These are phyloP conservation scores for Henricia sp. DNA, from an alignment of 53 echinoderm and acorn worm genomes.

Conservation along the genomic window DNA sequence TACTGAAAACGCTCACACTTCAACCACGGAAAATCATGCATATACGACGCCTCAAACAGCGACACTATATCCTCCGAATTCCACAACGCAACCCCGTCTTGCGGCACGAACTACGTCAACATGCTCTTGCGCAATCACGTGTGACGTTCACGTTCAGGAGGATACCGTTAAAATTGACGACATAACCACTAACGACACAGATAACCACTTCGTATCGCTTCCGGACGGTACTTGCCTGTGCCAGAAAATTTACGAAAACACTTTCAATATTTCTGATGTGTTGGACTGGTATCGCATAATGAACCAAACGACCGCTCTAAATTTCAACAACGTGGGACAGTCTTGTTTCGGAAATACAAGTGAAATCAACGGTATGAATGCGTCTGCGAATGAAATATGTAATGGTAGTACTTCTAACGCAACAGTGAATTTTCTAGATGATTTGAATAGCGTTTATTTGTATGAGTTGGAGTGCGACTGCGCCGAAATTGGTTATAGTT, in stretches of 20 bases:
- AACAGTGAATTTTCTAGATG: constrained; percentile 9
- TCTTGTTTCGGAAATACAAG: neutral
- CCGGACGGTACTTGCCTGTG: constrained; percentile 41
- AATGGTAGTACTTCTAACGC: neutral
- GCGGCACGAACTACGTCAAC: too few relatives aligned
- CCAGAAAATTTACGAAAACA: constrained; percentile 30
- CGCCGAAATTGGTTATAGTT: constrained; percentile 34
- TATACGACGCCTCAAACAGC: neutral
- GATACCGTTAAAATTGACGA: constrained; percentile 8
- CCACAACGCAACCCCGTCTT: neutral
- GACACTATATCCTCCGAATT: neutral
- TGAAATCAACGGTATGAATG: neutral
- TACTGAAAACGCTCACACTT: neutral
- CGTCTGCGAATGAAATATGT: neutral
- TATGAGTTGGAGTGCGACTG: constrained; percentile 71
- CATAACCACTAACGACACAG: neutral
- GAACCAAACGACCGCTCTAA: neutral
- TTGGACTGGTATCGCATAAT: constrained; percentile 21
- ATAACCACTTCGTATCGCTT: constrained; percentile 18
- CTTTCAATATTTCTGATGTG: constrained; percentile 12
- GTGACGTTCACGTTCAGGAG: constrained; percentile 33
- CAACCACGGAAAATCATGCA: neutral
- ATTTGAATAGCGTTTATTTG: neutral
- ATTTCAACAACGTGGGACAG: neutral
- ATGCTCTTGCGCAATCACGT: constrained; percentile 34